Conservation (phyloP, 2,113 vertebrate genomes). For the Oreotragus oreotragus region DNA sequence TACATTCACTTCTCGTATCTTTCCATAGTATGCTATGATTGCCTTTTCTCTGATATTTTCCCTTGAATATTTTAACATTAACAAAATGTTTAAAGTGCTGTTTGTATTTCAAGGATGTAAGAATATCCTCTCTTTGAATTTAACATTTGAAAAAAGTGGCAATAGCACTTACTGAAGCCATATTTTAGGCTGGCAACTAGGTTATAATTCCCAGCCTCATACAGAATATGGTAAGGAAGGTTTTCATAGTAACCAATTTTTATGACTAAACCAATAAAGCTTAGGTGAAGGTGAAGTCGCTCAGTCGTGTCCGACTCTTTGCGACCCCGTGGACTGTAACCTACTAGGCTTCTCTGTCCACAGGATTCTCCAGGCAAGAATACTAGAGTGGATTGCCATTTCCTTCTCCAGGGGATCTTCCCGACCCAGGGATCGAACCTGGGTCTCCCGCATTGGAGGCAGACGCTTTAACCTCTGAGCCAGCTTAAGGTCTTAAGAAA, state of each 20-base stretch:
- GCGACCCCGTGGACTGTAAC: too few species aligned
- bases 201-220: not conserved
- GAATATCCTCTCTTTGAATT: constrained; percentile 30
- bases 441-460: too few species aligned
- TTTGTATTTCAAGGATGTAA: constrained; percentile 16
- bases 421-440: too few species aligned
- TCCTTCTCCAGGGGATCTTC: too few species aligned
- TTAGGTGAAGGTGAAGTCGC: too few species aligned
- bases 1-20: not conserved
- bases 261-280: not conserved
- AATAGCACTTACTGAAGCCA: not conserved
- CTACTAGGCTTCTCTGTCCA: too few species aligned
- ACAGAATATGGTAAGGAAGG: not conserved
- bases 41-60: constrained; percentile 51
- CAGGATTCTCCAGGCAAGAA: too few species aligned
- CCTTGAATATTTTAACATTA: constrained; percentile 53
- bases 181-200: not conserved
- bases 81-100: constrained; percentile 11
- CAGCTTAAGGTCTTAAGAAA: not conserved
- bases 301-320: too few species aligned
- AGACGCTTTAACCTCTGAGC: too few species aligned
- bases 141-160: not conserved
- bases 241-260: not conserved
- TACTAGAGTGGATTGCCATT: too few species aligned
- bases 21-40: not conserved